Evolutionary conservation across 2,888 invertebrate species (phyloP).

Genomic region (Tridacna gigas): DNA sequence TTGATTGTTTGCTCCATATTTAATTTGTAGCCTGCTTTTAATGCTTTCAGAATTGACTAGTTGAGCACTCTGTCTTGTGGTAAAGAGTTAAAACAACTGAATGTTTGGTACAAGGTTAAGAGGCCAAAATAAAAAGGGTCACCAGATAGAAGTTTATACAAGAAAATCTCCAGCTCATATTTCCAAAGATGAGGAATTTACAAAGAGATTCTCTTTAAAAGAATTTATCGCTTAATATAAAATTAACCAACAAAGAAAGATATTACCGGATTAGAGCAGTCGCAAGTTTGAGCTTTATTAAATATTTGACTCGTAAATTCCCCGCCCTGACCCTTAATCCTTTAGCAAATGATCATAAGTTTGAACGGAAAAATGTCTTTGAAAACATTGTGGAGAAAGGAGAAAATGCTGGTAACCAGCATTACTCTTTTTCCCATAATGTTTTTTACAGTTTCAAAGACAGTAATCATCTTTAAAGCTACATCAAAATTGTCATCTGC

Average conservation of each 20-base stretch:
- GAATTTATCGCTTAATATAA: slow-evolving; percentile 31
- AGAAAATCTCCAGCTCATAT: slow-evolving; percentile 5
- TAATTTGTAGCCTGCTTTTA: too few species aligned
- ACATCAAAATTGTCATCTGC: not conserved
- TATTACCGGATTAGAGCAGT: slow-evolving; percentile 20
- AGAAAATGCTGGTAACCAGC: not conserved
- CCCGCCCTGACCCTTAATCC: not conserved
- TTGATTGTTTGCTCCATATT: too few species aligned
- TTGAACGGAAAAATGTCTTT: not conserved
- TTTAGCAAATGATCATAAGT: too few species aligned
- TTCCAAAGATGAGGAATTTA: not conserved
- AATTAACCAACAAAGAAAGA: slow-evolving; percentile 28
- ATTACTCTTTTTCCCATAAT: not conserved
- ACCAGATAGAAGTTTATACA: not conserved
- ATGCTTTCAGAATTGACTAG: too few species aligned
- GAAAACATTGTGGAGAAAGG: not conserved
- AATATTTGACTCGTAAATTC: slow-evolving; percentile 24
- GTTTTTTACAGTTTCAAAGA: too few species aligned
- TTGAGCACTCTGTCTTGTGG: too few species aligned
- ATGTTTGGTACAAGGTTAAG: not conserved
- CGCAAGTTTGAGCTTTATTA: slow-evolving; percentile 26
- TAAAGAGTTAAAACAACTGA: too few species aligned
- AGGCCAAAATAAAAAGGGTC: not conserved
- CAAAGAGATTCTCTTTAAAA: slow-evolving; percentile 7
- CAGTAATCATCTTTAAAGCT: not conserved